Percentiles rank a stretch among this genome's conserved stretches.
These are phyloP conservation scores for Ochotona curzoniae DNA, from an alignment of 2,113 vertebrate genomes.

Conservation along the genomic window DNA sequence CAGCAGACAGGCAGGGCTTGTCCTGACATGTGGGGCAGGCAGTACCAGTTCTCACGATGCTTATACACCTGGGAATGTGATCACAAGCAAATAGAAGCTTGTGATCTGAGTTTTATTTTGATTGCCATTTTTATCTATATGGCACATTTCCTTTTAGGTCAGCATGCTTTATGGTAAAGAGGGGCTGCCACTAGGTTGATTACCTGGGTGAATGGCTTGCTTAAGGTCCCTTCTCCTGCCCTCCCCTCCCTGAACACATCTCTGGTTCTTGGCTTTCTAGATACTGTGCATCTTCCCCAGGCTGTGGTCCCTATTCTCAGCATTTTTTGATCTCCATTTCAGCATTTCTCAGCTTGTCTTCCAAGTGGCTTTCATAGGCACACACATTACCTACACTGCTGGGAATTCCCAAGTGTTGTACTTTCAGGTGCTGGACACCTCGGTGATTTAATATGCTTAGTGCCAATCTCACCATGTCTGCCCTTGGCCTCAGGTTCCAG, in stretches of 20 bases:
- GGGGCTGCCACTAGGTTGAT: neutral
- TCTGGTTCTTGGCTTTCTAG: neutral
- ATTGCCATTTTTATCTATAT: conserved; percentile 55
- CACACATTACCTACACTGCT: neutral
- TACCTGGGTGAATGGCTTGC: neutral
- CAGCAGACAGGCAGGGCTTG: conserved; percentile 18
- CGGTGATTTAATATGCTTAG: neutral
- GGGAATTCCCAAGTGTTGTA: neutral
- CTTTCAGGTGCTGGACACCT: neutral
- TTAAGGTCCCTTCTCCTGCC: neutral
- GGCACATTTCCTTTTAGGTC: conserved; percentile 7
- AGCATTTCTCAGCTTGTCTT: neutral
- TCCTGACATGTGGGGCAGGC: conserved; percentile 24
- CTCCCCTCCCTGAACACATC: neutral
- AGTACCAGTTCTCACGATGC: neutral
- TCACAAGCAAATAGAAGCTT: conserved; percentile 45
- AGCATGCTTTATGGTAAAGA: conserved; percentile 42
- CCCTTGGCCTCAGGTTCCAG: neutral
- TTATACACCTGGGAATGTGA: conserved; percentile 49
- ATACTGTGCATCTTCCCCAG: neutral
- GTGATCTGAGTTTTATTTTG: neutral
- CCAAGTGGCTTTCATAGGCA: neutral
- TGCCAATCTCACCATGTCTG: neutral
- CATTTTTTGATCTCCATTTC: neutral
- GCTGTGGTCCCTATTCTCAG: neutral